Evolutionary conservation across 2,797 vertebrate species (phyloP).

Genomic region (Moxostoma hubbsi): DNA sequence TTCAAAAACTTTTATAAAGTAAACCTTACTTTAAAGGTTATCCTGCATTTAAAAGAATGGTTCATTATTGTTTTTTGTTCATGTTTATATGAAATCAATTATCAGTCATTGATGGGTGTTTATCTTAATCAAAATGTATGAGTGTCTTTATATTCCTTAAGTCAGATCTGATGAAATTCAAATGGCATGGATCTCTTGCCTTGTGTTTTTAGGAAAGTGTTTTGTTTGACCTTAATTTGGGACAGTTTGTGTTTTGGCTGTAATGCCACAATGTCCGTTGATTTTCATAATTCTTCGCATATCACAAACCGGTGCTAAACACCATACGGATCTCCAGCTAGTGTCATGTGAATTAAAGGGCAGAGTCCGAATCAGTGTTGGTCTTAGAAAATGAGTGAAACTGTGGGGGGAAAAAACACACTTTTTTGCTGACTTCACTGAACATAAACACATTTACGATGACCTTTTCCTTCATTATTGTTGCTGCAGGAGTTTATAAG

Average conservation of each 20-base stretch:
- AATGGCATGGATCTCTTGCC: background rate
- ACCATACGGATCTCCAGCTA: too few relatives aligned
- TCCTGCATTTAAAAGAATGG: background rate
- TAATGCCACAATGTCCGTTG: background rate
- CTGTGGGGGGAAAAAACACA: background rate
- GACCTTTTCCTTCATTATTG: background rate
- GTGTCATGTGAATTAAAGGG: background rate
- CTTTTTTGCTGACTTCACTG: background rate
- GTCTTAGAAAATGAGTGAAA: too few relatives aligned
- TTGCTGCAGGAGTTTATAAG: constrained; percentile 90
- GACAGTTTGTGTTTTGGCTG: background rate
- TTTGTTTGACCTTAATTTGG: constrained; percentile 1
- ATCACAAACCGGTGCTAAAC: too few relatives aligned
- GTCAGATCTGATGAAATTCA: background rate
- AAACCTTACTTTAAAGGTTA: background rate
- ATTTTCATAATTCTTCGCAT: background rate
- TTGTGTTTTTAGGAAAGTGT: background rate
- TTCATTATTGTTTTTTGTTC: too few relatives aligned
- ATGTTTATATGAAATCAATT: too few relatives aligned
- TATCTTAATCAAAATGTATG: too few relatives aligned
- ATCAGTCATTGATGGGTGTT: too few relatives aligned
- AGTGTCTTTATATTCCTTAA: too few relatives aligned
- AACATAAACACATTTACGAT: background rate
- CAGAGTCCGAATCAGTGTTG: background rate
- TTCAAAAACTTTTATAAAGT: background rate